These are phyloP conservation scores for Apeltes quadracus DNA, from an alignment of 2,113 vertebrate species.

Conservation along the genomic window DNA sequence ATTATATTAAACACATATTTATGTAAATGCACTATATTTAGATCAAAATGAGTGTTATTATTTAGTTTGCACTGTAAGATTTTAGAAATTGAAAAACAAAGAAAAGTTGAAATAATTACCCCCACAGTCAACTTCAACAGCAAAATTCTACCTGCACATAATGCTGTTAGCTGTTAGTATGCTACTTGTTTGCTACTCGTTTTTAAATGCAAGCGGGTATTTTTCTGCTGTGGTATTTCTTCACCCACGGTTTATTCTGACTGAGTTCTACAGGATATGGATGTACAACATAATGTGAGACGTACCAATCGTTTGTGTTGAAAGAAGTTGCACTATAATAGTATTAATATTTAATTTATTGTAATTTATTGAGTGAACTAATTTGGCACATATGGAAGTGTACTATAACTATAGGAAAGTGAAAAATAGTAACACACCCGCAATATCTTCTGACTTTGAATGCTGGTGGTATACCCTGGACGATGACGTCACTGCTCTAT, in stretches of 20 bases:
- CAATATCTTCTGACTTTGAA: not conserved
- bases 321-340: not conserved
- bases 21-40: not conserved
- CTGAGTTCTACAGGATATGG: not conserved
- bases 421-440: too few species aligned
- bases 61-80: not conserved
- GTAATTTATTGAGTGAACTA: not conserved
- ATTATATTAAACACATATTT: not conserved
- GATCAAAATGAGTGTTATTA: not conserved
- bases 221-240: not conserved
- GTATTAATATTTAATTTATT: too few species aligned
- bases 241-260: not conserved
- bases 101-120: not conserved
- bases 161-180: not conserved
- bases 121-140: not conserved
- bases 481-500: not conserved
- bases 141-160: not conserved
- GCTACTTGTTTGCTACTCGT: too few species aligned
- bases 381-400: too few species aligned
- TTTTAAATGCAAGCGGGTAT: not conserved
- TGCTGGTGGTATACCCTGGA: not conserved
- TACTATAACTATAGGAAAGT: too few species aligned
- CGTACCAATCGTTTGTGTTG: not conserved
- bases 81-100: not conserved
- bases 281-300: not conserved